Percentiles rank a stretch among this genome's conserved stretches.
Evolutionary conservation across 1,140 invertebrate species (phyloP).

Genomic region (Orius insidiosus): DNA sequence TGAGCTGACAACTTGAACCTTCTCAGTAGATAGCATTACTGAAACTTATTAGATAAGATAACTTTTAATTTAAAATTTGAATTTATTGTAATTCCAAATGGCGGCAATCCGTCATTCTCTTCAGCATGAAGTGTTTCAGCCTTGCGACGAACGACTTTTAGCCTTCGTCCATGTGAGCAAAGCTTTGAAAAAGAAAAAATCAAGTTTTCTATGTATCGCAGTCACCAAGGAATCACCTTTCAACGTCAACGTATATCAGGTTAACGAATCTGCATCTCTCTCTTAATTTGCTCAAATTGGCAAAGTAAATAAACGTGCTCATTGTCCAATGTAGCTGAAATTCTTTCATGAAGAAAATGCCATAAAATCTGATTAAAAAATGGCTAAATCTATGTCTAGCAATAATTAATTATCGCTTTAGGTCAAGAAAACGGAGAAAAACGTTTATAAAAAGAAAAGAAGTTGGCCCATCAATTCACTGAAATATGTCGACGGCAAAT

Average conservation of each 20-base stretch:
- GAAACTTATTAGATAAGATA: too few species aligned
- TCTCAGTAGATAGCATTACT: too few species aligned
- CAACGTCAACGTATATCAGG: conserved; percentile 51
- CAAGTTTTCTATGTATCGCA: conserved; percentile 60
- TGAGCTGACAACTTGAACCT: too few species aligned
- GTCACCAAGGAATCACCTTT: conserved; percentile 51
- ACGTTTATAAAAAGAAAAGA: conserved; percentile 64
- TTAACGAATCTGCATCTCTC: too few species aligned
- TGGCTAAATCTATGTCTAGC: too few species aligned
- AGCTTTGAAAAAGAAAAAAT: conserved; percentile 55
- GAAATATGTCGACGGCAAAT: conserved; percentile 61
- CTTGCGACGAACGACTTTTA: conserved; percentile 59
- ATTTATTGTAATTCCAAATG: conserved; percentile 27
- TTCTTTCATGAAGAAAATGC: too few species aligned
- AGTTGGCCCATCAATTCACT: conserved; percentile 61
- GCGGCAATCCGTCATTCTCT: conserved; percentile 48
- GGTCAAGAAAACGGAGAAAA: conserved; percentile 72
- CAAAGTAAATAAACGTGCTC: too few species aligned
- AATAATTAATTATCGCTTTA: conserved; percentile 23
- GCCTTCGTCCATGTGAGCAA: conserved; percentile 63
- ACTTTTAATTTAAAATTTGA: neutral
- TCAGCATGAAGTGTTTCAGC: conserved; percentile 68
- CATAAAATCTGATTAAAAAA: too few species aligned
- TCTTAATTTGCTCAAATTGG: too few species aligned
- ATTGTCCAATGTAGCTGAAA: too few species aligned